Evolutionary conservation across 2,888 invertebrate genomes (phyloP), one percentile per base, ranked within the genome.

Genomic region (Meganola albula): DNA sequence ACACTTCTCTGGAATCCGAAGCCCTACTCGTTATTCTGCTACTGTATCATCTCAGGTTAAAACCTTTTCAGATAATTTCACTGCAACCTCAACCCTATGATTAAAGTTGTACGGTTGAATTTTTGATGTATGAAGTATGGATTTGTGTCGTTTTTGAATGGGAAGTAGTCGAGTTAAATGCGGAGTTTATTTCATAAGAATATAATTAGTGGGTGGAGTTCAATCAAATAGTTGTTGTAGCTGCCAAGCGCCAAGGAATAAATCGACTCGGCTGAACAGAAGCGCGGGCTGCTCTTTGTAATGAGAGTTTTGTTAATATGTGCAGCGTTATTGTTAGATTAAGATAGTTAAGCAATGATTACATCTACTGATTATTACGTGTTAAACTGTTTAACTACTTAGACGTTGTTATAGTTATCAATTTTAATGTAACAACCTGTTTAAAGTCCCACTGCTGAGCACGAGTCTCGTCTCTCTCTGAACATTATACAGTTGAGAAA

Each of bases 171-270:
- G 58, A 68, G 73, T 79, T 78, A 78, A 80, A 76, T 66, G 76
- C 70, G 61, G 69, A 75, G 75, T 79, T 83, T 79, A 80, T 82
- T 78, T 75, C 76, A 71, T 80, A 83, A 83, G 82, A 79, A 74
- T 76, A 78, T 86, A 85, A 86, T 86, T 79, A 84, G 85, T 85
- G 84, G 85, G 86, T 65, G 85, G 80, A 71, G 82, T 78, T 65
- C 78, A 72, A 79, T 78, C 77, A 76, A 74, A 73, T 63, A 71
- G 77, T 71, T 57, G 63, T 48, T 65, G 68, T 67, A 62, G 59
- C 58, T 50, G 52, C 58, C 48, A 62, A 58, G 31, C 39, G 47
- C 58, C 52, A 58, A 58, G 48, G 52, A 61, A 65, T 68, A 62
- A 73, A 73, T 71, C 59, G 65, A 58, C 50, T 54, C 58, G 33